phyloP scores from a whole-genome alignment of 2,888 invertebrate species.

The Odontothrips loti region DNA sequence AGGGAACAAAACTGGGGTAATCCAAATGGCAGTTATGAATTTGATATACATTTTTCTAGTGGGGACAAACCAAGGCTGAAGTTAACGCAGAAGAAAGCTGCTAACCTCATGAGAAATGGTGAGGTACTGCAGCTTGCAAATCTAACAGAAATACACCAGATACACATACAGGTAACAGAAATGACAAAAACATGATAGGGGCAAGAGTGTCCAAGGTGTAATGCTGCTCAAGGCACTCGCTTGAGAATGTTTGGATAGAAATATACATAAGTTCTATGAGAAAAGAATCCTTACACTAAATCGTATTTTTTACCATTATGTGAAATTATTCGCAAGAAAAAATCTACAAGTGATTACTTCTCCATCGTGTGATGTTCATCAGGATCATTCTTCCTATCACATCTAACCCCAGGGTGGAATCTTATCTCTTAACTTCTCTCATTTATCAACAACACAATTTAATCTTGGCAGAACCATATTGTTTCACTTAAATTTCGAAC shows the following conservation, averaged over 20 bases:
- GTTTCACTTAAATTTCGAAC: not conserved
- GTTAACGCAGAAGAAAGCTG: not conserved
- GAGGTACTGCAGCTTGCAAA: not conserved
- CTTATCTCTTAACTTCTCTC: not conserved
- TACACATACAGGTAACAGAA: not conserved
- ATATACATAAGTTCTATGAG: not conserved
- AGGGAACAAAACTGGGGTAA: not conserved
- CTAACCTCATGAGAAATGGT: not conserved
- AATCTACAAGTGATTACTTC: not conserved
- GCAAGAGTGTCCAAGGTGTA: not conserved
- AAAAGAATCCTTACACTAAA: slow-evolving; percentile 7
- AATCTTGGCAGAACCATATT: not conserved
- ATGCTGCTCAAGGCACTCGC: no score
- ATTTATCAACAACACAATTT: not conserved
- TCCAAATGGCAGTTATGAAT: not conserved
- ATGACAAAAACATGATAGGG: not conserved
- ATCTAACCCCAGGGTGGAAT: not conserved
- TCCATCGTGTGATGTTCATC: not conserved
- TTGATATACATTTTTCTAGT: not conserved
- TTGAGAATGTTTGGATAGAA: not conserved
- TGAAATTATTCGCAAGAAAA: slow-evolving; percentile 2
- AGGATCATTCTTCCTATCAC: not conserved
- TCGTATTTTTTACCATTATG: slow-evolving; percentile 3
- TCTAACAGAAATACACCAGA: not conserved
- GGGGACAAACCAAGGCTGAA: not conserved